Evolutionary conservation across 1,140 invertebrate species (phyloP).

Genomic region (Pseudobourletiella spinata): DNA sequence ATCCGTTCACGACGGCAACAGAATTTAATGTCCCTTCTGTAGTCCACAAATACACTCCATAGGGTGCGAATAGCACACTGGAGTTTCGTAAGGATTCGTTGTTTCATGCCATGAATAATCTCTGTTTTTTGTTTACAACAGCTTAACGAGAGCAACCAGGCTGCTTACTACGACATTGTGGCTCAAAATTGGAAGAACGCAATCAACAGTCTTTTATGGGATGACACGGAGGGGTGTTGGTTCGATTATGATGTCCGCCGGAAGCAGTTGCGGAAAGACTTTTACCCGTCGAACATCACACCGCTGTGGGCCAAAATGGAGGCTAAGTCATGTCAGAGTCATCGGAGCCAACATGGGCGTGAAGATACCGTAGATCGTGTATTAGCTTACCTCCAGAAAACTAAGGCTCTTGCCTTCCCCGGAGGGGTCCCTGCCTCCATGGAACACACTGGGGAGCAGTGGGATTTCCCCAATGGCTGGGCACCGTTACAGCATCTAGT

Average conservation of each 20-base stretch:
- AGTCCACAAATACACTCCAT: no score
- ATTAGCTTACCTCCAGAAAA: slow-evolving; percentile 1
- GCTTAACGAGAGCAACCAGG: slow-evolving; percentile 39
- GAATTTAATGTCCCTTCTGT: no score
- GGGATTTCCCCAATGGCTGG: slow-evolving; percentile 62
- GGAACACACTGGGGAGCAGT: slow-evolving; percentile 62
- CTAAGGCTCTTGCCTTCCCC: slow-evolving; percentile 29
- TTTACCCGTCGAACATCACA: slow-evolving; percentile 68
- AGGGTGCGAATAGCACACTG: no score
- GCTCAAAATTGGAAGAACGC: slow-evolving; percentile 35
- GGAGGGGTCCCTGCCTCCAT: slow-evolving; percentile 76
- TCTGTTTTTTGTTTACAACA: slow-evolving; percentile 17
- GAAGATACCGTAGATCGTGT: neutral
- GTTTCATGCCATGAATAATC: no score
- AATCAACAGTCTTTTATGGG: slow-evolving; percentile 59
- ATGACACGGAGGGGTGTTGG: slow-evolving; percentile 75
- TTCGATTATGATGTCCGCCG: slow-evolving; percentile 23
- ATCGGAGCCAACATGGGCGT: slow-evolving; percentile 38
- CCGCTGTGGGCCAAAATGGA: slow-evolving; percentile 72
- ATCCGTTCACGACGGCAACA: no score
- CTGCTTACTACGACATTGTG: slow-evolving; percentile 36
- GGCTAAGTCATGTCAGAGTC: no score
- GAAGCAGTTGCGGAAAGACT: neutral
- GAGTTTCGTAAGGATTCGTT: no score
- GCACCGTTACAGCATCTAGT: slow-evolving; percentile 75